Conservation (phyloP, 2,888 invertebrate species). For the Pteria penguin region DNA sequence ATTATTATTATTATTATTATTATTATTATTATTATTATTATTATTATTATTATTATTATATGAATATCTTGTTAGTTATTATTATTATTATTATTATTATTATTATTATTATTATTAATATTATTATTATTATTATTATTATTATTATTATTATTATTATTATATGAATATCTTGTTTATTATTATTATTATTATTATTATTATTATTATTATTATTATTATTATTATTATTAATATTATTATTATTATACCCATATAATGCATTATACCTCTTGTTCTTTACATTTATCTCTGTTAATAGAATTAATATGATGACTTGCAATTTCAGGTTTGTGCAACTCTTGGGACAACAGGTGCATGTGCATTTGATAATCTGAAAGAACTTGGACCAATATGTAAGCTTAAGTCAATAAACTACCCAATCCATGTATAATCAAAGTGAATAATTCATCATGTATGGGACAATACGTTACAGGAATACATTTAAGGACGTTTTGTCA, state of each 20-base stretch:
- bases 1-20: too few relatives aligned
- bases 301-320: conserved; percentile 2
- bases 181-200: background rate
- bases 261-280: background rate
- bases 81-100: too few relatives aligned
- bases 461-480: too few relatives aligned
- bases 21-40: too few relatives aligned
- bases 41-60: too few relatives aligned
- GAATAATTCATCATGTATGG: background rate
- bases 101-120: too few relatives aligned
- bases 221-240: background rate
- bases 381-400: conserved; percentile 85
- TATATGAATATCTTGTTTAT: too few relatives aligned
- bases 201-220: background rate
- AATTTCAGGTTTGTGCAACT: conserved; percentile 91
- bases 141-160: too few relatives aligned
- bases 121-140: too few relatives aligned
- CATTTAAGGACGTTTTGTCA: too few relatives aligned
- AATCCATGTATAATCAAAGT: background rate
- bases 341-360: conserved; percentile 98
- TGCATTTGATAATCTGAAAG: conserved; percentile 94
- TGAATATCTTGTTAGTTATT: too few relatives aligned
- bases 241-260: too few relatives aligned
- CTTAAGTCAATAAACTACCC: conserved; percentile 7
- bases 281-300: background rate